Base-by-base conservation (phyloP, 2,888 invertebrate genomes). In the Ptychoptera albimana region DNA sequence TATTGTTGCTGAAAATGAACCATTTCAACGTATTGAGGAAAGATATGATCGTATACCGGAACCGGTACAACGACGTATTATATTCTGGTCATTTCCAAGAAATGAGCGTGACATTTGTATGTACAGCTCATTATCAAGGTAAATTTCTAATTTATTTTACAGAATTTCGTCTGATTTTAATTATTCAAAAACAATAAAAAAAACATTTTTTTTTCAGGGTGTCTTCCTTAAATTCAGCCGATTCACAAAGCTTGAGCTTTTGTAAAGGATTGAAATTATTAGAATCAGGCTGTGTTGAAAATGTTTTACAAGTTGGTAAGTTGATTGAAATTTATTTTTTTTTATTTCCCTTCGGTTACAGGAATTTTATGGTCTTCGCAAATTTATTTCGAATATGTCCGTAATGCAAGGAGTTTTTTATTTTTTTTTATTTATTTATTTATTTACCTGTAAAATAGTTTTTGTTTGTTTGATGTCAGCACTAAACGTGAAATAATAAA, bases 301-400 rank as follows among this genome's bases (percentile, higher is more conserved):
- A 74, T 68, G 86, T 86, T 58, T 74, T 87, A 59, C 87, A 87
- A 83, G 85, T 87, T 68, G 86, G 86, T 86, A 70, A 80, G 84
- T 78, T 36, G 58, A 59, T 61, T 59, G 59, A 57, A 23, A 23
- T 7, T 23, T 5, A 23, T 23, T 23, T 23, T 23, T 23, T 23
- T 5, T 23, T 23, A 23, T n/a, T n/a, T n/a, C n/a, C n/a, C n/a
- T n/a, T n/a, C n/a, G n/a, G n/a, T n/a, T n/a, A n/a, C n/a, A n/a
- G n/a, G n/a, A n/a, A n/a, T n/a, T n/a, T n/a, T n/a, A n/a, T n/a
- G n/a, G n/a, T n/a, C n/a, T n/a, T n/a, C n/a, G n/a, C n/a, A n/a
- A n/a, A n/a, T n/a, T n/a, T n/a, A n/a, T n/a, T n/a, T n/a, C n/a
- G n/a, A n/a, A n/a, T n/a, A n/a, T n/a, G n/a, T n/a, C n/a, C n/a